Conservation (phyloP, 2,888 invertebrate species). For the Caradrina kadenii region DNA sequence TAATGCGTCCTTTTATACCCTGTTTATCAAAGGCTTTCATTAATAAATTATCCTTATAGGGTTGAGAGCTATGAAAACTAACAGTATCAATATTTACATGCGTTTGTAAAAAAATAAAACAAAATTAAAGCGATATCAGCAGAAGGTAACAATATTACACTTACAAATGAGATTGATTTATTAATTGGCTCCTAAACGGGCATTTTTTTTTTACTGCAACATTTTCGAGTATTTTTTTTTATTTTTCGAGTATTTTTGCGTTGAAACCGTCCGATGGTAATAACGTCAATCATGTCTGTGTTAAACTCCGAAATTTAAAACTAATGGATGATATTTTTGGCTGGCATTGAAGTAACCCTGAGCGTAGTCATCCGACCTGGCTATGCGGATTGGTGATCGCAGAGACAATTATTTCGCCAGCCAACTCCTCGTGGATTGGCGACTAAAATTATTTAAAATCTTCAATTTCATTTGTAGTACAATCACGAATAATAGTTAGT, state of each 20-base stretch:
- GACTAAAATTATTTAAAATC: neutral
- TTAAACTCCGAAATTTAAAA: conserved; percentile 17
- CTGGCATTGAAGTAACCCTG: neutral
- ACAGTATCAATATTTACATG: neutral
- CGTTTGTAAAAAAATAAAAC: neutral
- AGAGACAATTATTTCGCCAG: neutral
- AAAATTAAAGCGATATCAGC: neutral
- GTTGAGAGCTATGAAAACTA: neutral
- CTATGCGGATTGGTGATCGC: neutral
- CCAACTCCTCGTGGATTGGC: neutral
- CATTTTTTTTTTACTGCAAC: too few species aligned
- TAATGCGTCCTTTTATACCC: too few species aligned
- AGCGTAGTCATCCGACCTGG: neutral
- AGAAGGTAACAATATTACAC: neutral
- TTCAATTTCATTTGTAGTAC: neutral
- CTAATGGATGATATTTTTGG: neutral
- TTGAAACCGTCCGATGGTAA: neutral
- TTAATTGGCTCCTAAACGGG: neutral
- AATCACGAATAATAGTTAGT: neutral
- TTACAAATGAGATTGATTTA: neutral
- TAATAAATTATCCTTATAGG: neutral
- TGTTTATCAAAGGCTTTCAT: neutral
- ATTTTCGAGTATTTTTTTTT: too few species aligned
- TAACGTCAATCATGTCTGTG: neutral
- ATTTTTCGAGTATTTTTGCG: too few species aligned